Conservation (phyloP, 2,888 invertebrate species). For the Eustalomyia histrio region DNA sequence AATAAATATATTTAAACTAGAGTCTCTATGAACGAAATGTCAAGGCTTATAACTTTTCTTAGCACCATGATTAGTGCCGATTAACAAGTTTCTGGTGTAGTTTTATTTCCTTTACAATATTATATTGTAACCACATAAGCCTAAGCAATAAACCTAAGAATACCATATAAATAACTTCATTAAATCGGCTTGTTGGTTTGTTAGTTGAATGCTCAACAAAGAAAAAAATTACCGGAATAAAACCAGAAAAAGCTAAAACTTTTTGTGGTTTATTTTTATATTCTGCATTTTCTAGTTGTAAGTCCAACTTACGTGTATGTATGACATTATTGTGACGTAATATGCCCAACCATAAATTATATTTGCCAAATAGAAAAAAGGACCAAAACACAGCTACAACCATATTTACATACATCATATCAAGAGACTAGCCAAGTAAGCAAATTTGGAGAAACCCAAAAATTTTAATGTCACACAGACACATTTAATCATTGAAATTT, state of each 20-base stretch:
- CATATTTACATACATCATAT: neutral
- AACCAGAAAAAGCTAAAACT: constrained; percentile 34
- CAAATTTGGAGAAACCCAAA: neutral
- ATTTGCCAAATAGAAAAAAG: constrained; percentile 7
- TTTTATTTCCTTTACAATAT: no score
- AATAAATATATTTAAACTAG: no score
- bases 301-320: neutral
- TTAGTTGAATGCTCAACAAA: neutral
- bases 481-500: no score
- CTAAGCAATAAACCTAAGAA: constrained; percentile 45
- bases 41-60: no score
- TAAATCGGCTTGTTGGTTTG: constrained; percentile 57
- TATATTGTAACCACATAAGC: constrained; percentile 51
- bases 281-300: constrained; percentile 10
- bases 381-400: no score
- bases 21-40: no score
- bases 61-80: no score
- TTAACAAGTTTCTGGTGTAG: no score
- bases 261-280: constrained; percentile 45
- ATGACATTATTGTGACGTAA: constrained; percentile 21
- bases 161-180: constrained; percentile 59
- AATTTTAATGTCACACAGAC: neutral
- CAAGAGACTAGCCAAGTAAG: neutral
- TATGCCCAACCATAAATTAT: constrained; percentile 37
- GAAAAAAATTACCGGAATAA: neutral